Evolutionary conservation across 2,888 invertebrate genomes (phyloP).

Genomic region (Dusona sp.): DNA sequence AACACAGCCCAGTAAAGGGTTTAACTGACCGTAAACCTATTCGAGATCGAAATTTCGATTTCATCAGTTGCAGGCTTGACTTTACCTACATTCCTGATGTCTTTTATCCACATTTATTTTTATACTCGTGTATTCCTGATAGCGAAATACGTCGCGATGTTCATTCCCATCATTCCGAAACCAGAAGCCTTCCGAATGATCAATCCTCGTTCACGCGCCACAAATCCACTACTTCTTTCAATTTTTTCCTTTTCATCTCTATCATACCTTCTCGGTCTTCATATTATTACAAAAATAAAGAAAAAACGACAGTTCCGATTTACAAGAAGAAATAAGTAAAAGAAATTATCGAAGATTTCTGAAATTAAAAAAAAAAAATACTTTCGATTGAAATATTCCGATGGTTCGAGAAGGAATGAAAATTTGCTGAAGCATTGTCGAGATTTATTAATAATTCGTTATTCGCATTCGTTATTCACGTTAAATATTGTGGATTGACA

Average conservation of each 20-base stretch:
- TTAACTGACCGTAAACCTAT: slow-evolving; percentile 44
- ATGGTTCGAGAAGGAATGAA: background rate
- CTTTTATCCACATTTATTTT: slow-evolving; percentile 23
- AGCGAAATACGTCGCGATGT: background rate
- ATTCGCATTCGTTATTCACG: background rate
- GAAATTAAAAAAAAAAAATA: background rate
- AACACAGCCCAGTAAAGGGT: slow-evolving; percentile 1
- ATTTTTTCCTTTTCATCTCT: background rate
- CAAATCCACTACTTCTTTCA: background rate
- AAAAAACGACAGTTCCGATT: slow-evolving; percentile 16
- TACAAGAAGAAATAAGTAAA: background rate
- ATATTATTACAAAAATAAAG: background rate
- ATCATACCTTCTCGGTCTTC: background rate
- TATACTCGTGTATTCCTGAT: slow-evolving; percentile 1
- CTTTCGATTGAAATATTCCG: background rate
- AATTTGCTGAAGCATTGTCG: background rate
- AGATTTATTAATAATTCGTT: background rate
- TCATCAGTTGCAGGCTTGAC: background rate
- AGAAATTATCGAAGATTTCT: background rate
- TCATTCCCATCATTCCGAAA: slow-evolving; percentile 2
- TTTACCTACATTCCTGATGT: slow-evolving; percentile 11
- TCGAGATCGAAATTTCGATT: slow-evolving; percentile 36
- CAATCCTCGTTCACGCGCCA: slow-evolving; percentile 34
- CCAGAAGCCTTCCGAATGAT: slow-evolving; percentile 44
- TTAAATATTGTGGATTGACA: background rate